Evolutionary conservation across 23 tunicate species (phyloP), one percentile per base, ranked within the genome.

Genomic region (Halocynthia roretzi): DNA sequence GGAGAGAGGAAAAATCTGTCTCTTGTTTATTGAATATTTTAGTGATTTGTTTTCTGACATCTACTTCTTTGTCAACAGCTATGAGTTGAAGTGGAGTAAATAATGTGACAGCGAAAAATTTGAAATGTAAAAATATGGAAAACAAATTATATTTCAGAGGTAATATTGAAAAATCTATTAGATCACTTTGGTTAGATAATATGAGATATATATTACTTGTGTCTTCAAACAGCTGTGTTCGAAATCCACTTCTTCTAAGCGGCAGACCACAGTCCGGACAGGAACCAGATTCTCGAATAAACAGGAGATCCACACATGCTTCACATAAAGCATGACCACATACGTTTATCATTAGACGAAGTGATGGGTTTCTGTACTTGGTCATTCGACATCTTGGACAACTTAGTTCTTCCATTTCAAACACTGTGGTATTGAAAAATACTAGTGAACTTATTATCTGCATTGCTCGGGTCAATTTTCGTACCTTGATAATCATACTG

Each of bases 301-400:
- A 91, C 7, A 76, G 63, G 6, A 76, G 77, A 18, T 85, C 90
- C 14, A 91, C 97, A 72, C 97, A 91, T 0, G 90, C 86, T 58
- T 85, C 86, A 77, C 97, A 91, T 67, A 91, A 67, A 15, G 90
- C 83, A 82, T 91, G 97, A n/a, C 97, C 97, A 72, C 97, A 91
- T 12, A 68, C 77, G 76, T 91, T 91, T 62, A 91, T 91, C 84
- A 85, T 71, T 50, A 91, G 54, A 10, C 71, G 71, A 7, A 91
- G 63, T 7, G 97, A 77, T 5, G 97, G 97, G 21, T 85, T 85
- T 18, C 87, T 70, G 68, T 85, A 91, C 64, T 91, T 91, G 10
- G 90, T 91, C 84, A 77, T 85, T 8, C 97, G 90, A 71, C 97
- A 91, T 56, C 97, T 70, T n/a, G 97, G 97, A 65, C 97, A 91